A percentile compares a stretch with the other conserved stretches of the same genome.
phyloP scores from a whole-genome alignment of 2,113 vertebrate genomes.

The Elgaria multicarinata region DNA sequence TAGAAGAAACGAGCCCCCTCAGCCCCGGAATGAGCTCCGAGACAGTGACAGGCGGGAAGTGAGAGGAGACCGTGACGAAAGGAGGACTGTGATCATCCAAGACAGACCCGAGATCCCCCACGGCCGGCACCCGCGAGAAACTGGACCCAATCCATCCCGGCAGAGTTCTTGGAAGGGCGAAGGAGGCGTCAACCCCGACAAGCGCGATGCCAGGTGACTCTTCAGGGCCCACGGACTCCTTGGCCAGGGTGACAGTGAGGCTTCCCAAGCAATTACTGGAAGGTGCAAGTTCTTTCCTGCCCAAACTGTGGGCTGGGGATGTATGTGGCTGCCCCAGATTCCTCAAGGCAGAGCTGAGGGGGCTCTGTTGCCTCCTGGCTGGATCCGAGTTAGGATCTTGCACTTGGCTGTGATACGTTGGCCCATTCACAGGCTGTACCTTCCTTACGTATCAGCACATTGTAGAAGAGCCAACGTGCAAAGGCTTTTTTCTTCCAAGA shows the following conservation, averaged over 20 bases:
- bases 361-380: background rate
- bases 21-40: constrained; percentile 83
- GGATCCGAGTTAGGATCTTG: background rate
- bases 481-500: no score
- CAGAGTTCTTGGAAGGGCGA: constrained; percentile 88
- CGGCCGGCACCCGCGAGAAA: constrained; percentile 84
- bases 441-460: background rate
- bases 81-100: constrained; percentile 87
- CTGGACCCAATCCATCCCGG: constrained; percentile 79
- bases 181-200: constrained; percentile 82
- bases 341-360: background rate
- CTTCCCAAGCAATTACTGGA: background rate
- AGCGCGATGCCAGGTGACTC: constrained; percentile 89
- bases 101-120: constrained; percentile 86
- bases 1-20: constrained; percentile 84
- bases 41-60: constrained; percentile 90
- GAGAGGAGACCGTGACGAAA: constrained; percentile 87
- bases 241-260: no score
- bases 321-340: background rate
- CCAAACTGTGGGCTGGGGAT: background rate
- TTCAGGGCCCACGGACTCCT: background rate
- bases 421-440: background rate
- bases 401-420: background rate
- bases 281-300: background rate
- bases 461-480: background rate